These are phyloP conservation scores for Brachymystax lenok DNA, from an alignment of 2,797 vertebrate species.

Conservation along the genomic window DNA sequence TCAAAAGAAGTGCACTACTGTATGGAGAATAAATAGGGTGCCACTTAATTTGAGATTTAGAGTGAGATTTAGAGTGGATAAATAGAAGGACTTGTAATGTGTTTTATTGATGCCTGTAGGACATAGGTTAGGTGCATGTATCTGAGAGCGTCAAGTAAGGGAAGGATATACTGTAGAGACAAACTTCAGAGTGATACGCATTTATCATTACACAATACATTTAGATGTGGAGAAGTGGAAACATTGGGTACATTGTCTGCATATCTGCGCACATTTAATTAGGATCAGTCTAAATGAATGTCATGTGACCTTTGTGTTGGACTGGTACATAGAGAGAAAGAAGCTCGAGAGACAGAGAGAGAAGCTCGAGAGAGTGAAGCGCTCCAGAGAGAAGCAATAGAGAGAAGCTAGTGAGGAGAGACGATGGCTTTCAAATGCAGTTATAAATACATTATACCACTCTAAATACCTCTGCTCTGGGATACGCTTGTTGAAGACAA, in stretches of 20 bases:
- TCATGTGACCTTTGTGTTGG: conserved; percentile 8
- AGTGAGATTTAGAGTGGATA: neutral
- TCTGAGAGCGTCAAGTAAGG: neutral
- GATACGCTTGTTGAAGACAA: neutral
- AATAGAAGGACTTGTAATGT: neutral
- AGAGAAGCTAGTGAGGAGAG: neutral
- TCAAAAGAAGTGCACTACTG: no score
- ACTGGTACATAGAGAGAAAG: neutral
- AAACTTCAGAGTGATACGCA: neutral
- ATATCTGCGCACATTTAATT: conserved; percentile 25
- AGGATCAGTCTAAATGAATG: neutral
- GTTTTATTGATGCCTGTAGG: neutral
- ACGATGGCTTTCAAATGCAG: neutral
- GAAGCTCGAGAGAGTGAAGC: neutral
- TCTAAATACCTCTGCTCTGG: neutral
- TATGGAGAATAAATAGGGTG: neutral
- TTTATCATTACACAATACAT: neutral
- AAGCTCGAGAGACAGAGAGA: no score
- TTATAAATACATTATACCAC: neutral
- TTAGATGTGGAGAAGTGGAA: neutral
- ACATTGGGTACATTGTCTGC: conserved; percentile 10
- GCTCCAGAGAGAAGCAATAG: no score
- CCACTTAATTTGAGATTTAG: neutral
- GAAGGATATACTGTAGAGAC: neutral
- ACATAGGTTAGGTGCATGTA: neutral